phyloP scores from a whole-genome alignment of 2,113 vertebrate genomes.

The Oncorhynchus clarkii region DNA sequence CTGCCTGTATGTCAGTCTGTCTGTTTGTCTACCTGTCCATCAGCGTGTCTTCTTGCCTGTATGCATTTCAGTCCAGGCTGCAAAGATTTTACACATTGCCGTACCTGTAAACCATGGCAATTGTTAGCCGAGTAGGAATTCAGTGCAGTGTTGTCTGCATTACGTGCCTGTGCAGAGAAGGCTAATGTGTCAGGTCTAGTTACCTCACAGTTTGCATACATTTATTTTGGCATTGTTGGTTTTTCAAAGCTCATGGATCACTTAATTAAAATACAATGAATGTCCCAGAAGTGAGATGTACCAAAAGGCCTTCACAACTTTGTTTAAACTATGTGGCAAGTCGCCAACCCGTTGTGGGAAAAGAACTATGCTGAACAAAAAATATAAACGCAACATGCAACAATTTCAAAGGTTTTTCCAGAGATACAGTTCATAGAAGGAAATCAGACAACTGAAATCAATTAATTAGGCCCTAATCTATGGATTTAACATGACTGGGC shows the following conservation, averaged over 20 bases:
- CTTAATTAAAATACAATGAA: constrained; percentile 26
- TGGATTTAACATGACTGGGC: no score
- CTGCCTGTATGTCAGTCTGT: neutral
- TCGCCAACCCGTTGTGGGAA: neutral
- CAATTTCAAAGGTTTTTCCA: no score
- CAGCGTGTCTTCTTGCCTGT: neutral
- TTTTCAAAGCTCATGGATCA: constrained; percentile 57
- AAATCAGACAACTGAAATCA: no score
- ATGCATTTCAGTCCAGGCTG: constrained; percentile 35
- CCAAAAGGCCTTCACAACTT: neutral
- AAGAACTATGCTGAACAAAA: no score
- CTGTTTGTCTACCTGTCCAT: neutral
- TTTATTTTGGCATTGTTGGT: constrained; percentile 57
- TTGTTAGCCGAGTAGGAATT: neutral
- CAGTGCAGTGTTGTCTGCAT: neutral
- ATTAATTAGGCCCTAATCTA: no score
- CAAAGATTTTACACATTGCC: constrained; percentile 25
- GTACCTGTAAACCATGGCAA: constrained; percentile 44
- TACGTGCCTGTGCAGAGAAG: neutral
- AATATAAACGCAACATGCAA: no score
- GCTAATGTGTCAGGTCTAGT: constrained; percentile 57
- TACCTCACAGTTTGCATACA: constrained; percentile 55
- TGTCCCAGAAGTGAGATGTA: neutral
- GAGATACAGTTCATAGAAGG: no score
- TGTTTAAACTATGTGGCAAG: neutral